phyloP scores from a whole-genome alignment of 1,140 invertebrate genomes.

The Scaptodrosophila lebanonensis region DNA sequence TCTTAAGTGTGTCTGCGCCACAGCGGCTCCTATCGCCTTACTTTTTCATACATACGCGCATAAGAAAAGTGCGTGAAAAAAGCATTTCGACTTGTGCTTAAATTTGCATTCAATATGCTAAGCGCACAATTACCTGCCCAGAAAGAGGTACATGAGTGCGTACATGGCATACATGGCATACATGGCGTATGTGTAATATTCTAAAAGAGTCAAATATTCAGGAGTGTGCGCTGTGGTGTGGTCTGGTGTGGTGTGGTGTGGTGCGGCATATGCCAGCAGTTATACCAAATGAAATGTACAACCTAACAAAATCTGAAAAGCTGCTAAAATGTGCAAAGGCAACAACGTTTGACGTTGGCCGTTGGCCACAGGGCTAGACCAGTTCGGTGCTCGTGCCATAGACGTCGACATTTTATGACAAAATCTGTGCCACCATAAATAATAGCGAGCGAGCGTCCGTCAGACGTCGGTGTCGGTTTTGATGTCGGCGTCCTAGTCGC shows the following conservation, averaged over 20 bases:
- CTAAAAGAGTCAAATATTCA: no score
- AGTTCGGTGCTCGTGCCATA: no score
- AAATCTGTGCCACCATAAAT: background rate
- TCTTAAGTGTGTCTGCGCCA: slow-evolving; percentile 31
- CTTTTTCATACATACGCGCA: slow-evolving; percentile 42
- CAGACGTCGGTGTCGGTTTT: no score
- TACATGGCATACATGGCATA: no score
- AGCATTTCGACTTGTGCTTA: slow-evolving; percentile 36
- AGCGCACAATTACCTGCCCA: slow-evolving; percentile 25
- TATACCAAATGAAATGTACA: background rate
- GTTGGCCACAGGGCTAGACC: background rate
- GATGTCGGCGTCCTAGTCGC: no score
- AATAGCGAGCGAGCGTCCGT: background rate
- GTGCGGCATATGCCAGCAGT: no score
- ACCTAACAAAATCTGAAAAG: no score
- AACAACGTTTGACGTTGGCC: background rate
- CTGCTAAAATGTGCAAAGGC: no score
- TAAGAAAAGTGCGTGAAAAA: slow-evolving; percentile 55
- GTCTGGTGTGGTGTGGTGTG: no score
- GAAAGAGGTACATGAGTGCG: no score
- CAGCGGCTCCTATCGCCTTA: background rate
- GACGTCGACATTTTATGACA: no score
- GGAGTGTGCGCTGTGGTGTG: no score
- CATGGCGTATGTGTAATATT: slow-evolving; percentile 34
- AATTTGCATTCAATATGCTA: slow-evolving; percentile 67